Evolutionary conservation across 2,888 invertebrate species (phyloP), one percentile per base, ranked within the genome.

Genomic region (Sminthurides aquaticus): DNA sequence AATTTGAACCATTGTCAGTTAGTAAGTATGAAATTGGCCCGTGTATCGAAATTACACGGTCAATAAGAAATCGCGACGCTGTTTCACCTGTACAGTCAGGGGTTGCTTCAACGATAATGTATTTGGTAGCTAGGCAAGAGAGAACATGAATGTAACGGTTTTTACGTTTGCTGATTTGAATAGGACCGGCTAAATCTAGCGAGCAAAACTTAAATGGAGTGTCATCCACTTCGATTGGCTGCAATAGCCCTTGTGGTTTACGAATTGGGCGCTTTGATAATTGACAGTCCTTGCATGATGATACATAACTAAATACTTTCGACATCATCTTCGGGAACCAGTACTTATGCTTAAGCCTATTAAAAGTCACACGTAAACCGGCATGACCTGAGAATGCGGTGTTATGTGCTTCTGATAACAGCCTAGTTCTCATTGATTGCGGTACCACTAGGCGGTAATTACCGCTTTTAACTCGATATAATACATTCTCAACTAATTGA

Each of bases 61-160:
- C 57, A 3, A 56, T 11, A 3, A 56, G 25, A 24, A 56, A 56
- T 3, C 8, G 20, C 15, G 25, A 20, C 3, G 57, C 26, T 3
- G 57, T 25, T 56, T 56, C 26, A 11, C 24, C 57, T 8, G 22
- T 25, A 24, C 18, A 18, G n/a, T 56, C 57, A 56, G 57, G 57
- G 3, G 26, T 56, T 22, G 57, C 57, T 56, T 26, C 3, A 24
- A 3, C 15, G 2, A 25, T 26, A 22, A 22, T n/a, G 26, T 56
- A 56, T 56, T 26, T 22, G 5, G 25, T 56, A 18, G 26, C 5
- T 22, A 56, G 26, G n/a, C 26, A 22, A 5, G 26, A 5, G 24
- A 18, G 3, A 18, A 56, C 15, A 24, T 24, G 20, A 3, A 56
- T 56, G 57, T 56, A 56, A 11, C 18, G 8, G 43, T 43, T 43